Evolutionary conservation across 2,113 vertebrate genomes (phyloP).

Genomic region (Plestiodon gilberti): DNA sequence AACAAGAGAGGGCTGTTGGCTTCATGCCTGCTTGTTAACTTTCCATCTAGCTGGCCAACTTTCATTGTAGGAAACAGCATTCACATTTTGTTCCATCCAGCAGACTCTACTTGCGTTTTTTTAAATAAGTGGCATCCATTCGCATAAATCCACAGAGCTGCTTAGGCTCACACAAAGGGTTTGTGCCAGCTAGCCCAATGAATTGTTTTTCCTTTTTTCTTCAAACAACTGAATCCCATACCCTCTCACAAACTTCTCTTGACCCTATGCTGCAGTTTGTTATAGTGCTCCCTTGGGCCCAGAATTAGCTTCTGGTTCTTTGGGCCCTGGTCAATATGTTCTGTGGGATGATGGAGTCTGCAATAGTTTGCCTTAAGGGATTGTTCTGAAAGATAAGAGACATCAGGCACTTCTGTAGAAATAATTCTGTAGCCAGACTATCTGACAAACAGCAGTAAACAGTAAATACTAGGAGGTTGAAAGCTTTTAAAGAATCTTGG

Average conservation of each 20-base stretch:
- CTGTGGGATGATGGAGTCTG: background rate
- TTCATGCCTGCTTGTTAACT: background rate
- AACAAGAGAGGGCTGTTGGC: background rate
- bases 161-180: background rate
- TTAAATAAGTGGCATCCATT: background rate
- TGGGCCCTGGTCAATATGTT: background rate
- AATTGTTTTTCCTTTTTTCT: background rate
- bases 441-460: too few species aligned
- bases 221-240: background rate
- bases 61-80: too few species aligned
- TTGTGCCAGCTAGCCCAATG: background rate
- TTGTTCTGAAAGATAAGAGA: background rate
- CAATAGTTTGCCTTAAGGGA: background rate
- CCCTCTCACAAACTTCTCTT: background rate
- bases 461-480: background rate
- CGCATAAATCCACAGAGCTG: background rate
- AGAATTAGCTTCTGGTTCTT: background rate
- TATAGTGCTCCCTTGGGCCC: too few species aligned
- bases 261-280: too few species aligned
- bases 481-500: background rate
- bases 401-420: background rate
- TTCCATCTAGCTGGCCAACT: background rate
- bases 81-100: background rate
- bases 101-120: background rate
- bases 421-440: background rate